Base-by-base conservation (phyloP, 2,888 invertebrate species). In the Folsomia candida region DNA sequence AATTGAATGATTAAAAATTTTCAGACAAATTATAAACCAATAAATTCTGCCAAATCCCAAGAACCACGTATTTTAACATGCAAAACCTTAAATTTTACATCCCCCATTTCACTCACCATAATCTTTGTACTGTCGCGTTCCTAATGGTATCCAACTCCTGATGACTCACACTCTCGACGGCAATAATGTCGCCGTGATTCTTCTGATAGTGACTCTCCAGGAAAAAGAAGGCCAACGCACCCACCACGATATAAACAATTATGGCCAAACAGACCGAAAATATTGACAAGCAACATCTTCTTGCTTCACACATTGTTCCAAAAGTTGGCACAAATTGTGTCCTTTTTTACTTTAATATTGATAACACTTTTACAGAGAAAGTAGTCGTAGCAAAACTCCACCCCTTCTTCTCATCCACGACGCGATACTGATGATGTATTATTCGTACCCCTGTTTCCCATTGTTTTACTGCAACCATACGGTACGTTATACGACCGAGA, bases 161-260 rank as follows among this genome's bases (percentile, higher is more conserved):
- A 27, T 72, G 68, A 59, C 77, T 78, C 11, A 77, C 71, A 63
- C 78, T 78, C 67, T 78, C 78, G 62, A 77, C 78, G 51, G 78
- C 76, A 67, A 78, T 72, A 61, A 75, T 70, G 27, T 73, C 71
- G 58, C 70, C 73, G 68, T 75, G 74, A 63, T 59, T 71, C 66
- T 75, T 72, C 66, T 77, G 76, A 68, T 79, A 77, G 51, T 80
- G 74, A 67, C 91, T 92, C 83, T 93, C 93, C 69, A 93, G 85
- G 18, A 91, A 90, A 83, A 92, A 90, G 84, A 97, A 97, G 71
- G 94, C 89, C 81, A 95, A 91, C 26, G 94, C 96, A 18, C 97
- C 97, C 80, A 95, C 87, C 64, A 96, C 88, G 76, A 95, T 94
- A 85, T 97, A 97, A 18, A 90, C 90, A 60, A 97, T 87, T 68